These are phyloP conservation scores for Mesitornis unicolor DNA, from an alignment of 2,113 vertebrate genomes.

Conservation along the genomic window DNA sequence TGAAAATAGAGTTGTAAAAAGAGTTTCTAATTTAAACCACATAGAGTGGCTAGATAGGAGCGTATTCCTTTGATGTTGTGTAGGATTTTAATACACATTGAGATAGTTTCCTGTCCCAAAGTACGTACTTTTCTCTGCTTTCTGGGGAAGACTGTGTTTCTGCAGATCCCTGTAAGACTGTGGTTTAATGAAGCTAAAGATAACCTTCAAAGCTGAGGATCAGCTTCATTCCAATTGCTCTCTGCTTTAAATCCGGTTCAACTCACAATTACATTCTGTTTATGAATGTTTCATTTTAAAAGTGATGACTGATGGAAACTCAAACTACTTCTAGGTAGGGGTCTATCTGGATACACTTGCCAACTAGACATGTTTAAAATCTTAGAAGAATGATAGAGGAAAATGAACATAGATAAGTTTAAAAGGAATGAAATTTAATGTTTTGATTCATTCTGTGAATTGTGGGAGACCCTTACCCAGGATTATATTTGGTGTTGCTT, in stretches of 20 bases:
- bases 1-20: not conserved
- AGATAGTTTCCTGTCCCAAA: not conserved
- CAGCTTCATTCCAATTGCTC: not conserved
- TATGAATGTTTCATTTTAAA: not conserved
- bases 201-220: not conserved
- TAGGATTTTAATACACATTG: accelerated
- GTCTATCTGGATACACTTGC: not conserved
- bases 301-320: not conserved
- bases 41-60: not conserved
- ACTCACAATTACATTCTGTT: not conserved
- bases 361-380: not conserved
- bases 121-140: not conserved
- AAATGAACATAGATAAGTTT: not conserved
- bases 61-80: not conserved
- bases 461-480: not conserved
- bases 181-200: not conserved
- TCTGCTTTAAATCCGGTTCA: not conserved
- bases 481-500: not conserved
- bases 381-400: not conserved
- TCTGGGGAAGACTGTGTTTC: not conserved
- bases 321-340: not conserved
- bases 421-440: not conserved
- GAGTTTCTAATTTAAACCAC: not conserved
- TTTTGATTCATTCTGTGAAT: not conserved
- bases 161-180: not conserved